phyloP scores from a whole-genome alignment of 2,797 vertebrate species.

The Peromyscus nudipes region DNA sequence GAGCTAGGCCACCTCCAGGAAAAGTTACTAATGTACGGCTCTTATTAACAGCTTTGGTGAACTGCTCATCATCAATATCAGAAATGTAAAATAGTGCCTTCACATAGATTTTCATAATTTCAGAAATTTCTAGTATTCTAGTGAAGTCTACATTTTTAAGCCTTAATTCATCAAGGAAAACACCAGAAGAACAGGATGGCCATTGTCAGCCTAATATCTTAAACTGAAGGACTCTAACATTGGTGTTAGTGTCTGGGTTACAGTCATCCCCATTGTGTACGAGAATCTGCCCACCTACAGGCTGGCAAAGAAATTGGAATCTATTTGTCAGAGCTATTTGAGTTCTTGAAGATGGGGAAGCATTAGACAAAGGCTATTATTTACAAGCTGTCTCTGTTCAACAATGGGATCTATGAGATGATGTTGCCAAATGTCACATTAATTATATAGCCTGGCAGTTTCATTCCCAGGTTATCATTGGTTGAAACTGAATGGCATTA shows the following conservation, averaged over 20 bases:
- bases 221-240: background rate
- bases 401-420: conserved; percentile 7
- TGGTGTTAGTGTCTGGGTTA: background rate
- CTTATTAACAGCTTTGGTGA: background rate
- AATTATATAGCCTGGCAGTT: background rate
- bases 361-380: conserved; percentile 45
- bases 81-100: background rate
- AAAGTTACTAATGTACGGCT: background rate
- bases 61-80: background rate
- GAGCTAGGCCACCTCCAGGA: background rate
- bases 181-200: background rate
- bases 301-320: background rate
- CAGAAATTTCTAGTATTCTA: background rate
- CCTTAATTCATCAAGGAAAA: background rate
- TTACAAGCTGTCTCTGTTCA: conserved; percentile 38
- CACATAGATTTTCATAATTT: background rate
- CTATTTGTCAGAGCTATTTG: background rate
- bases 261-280: background rate
- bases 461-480: background rate
- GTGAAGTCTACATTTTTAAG: background rate
- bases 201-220: background rate
- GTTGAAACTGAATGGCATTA: background rate
- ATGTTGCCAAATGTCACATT: conserved; percentile 6
- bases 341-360: conserved; percentile 30
- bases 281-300: conserved; percentile 24